A percentile compares a stretch with the other conserved stretches of the same genome.
phyloP scores from a whole-genome alignment of 2,113 vertebrate species.

The Osmerus eperlanus region DNA sequence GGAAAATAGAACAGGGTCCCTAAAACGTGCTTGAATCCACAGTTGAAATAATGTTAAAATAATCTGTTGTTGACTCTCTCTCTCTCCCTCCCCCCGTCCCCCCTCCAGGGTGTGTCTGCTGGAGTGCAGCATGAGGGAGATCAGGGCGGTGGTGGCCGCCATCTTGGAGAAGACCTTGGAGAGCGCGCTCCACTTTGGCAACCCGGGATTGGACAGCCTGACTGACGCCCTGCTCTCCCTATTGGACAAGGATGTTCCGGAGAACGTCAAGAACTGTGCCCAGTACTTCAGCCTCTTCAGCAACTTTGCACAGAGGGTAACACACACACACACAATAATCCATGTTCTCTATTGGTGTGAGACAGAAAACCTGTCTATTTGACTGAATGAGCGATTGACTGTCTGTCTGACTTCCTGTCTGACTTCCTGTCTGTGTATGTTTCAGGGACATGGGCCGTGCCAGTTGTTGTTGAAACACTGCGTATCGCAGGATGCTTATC shows the following conservation, averaged over 20 bases:
- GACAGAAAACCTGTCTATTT: too few species aligned
- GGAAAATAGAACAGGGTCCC: not conserved
- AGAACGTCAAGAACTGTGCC: conserved; percentile 97
- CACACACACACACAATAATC: not conserved
- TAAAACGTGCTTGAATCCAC: not conserved
- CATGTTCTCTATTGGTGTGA: too few species aligned
- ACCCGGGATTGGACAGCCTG: conserved; percentile 84
- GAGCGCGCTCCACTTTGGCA: conserved; percentile 90
- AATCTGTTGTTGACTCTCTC: not conserved
- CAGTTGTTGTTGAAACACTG: conserved; percentile 88
- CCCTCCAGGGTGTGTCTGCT: conserved; percentile 85
- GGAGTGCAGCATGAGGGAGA: conserved; percentile 93
- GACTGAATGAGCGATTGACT: too few species aligned
- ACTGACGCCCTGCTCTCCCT: conserved; percentile 87
- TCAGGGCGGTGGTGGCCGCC: conserved; percentile 90
- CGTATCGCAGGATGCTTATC: conserved; percentile 88
- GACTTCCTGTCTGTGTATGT: not conserved
- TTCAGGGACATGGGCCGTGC: conserved; percentile 84
- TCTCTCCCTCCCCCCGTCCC: conserved; percentile 50
- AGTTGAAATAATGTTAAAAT: not conserved
- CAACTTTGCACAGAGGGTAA: conserved; percentile 96
- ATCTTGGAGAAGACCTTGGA: conserved; percentile 95
- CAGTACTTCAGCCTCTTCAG: conserved; percentile 94
- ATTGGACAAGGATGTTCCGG: conserved; percentile 95
- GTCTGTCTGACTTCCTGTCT: not conserved